Percentiles rank a stretch among this genome's conserved stretches.
These are phyloP conservation scores for Suncus etruscus DNA, from an alignment of 2,113 vertebrate genomes.

Conservation along the genomic window DNA sequence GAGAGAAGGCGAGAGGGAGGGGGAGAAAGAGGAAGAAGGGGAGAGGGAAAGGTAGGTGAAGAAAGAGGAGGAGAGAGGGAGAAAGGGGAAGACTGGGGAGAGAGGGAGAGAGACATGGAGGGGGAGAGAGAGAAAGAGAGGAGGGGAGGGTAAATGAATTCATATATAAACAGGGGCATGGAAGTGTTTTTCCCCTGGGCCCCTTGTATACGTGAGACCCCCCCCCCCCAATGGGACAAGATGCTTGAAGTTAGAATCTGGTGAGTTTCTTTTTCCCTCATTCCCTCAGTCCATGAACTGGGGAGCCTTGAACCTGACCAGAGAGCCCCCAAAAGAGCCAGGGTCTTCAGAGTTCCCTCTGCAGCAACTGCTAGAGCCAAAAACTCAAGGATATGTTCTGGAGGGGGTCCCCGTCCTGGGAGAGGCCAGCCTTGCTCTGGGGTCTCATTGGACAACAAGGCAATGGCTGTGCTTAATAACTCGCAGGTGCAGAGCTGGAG, in stretches of 20 bases:
- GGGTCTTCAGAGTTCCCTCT: constrained; percentile 61
- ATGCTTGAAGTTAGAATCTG: neutral
- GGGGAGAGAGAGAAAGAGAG: no score
- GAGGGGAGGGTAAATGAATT: neutral
- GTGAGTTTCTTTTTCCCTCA: neutral
- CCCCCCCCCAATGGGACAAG: neutral
- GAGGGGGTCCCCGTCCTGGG: neutral
- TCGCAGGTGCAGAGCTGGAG: neutral
- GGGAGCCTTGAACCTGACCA: no score
- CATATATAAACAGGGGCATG: no score
- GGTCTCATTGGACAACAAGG: no score
- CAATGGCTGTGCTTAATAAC: neutral
- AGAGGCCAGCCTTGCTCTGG: no score
- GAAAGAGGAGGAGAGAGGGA: neutral
- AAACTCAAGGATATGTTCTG: constrained; percentile 32
- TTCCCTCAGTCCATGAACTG: neutral
- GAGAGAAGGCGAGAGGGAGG: neutral
- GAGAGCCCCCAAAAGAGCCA: constrained; percentile 20
- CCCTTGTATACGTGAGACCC: neutral
- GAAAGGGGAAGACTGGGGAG: neutral
- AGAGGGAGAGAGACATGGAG: neutral
- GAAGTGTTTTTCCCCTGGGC: neutral
- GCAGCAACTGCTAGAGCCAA: constrained; percentile 65
- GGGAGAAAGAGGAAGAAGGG: neutral
- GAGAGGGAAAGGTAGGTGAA: no score